Evolutionary conservation across 1,140 invertebrate genomes (phyloP).

Genomic region (Penaeus japonicus): DNA sequence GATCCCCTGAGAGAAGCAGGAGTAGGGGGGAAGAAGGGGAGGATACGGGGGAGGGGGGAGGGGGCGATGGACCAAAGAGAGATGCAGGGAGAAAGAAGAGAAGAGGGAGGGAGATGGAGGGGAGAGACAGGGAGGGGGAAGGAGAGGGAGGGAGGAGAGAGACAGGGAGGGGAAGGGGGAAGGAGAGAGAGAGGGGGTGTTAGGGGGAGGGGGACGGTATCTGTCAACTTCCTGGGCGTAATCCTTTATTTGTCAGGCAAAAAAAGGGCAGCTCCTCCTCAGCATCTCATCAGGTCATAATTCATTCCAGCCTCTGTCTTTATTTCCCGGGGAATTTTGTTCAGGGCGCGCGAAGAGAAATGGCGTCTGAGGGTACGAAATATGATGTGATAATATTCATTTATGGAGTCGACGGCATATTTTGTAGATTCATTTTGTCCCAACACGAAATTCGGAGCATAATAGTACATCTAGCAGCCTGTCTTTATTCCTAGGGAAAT

Average conservation of each 20-base stretch:
- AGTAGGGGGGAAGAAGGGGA: background rate
- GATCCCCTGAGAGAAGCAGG: background rate
- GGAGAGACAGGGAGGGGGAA: background rate
- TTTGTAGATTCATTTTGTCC: slow-evolving; percentile 32
- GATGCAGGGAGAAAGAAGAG: background rate
- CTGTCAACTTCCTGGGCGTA: slow-evolving; percentile 37
- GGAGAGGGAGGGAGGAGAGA: background rate
- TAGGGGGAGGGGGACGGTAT: slow-evolving; percentile 10
- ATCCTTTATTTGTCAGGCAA: slow-evolving; percentile 44
- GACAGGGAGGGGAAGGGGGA: background rate
- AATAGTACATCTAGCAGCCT: too few relatives aligned
- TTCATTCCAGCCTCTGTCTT: slow-evolving; percentile 17
- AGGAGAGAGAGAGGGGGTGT: background rate
- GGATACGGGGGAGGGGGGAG: background rate
- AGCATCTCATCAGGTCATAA: slow-evolving; percentile 30
- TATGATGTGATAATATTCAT: slow-evolving; percentile 38
- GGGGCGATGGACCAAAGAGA: background rate
- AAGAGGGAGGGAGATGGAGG: background rate
- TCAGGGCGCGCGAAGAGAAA: slow-evolving; percentile 28
- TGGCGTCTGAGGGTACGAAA: slow-evolving; percentile 22
- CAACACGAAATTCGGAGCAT: background rate
- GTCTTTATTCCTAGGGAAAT: too few relatives aligned
- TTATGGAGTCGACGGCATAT: slow-evolving; percentile 27
- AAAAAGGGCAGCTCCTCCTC: slow-evolving; percentile 26
- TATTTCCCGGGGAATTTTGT: slow-evolving; percentile 39